Percentiles rank a stretch among this genome's conserved stretches.
phyloP scores from a whole-genome alignment of 2,797 vertebrate species.

The Diplodus sargus region DNA sequence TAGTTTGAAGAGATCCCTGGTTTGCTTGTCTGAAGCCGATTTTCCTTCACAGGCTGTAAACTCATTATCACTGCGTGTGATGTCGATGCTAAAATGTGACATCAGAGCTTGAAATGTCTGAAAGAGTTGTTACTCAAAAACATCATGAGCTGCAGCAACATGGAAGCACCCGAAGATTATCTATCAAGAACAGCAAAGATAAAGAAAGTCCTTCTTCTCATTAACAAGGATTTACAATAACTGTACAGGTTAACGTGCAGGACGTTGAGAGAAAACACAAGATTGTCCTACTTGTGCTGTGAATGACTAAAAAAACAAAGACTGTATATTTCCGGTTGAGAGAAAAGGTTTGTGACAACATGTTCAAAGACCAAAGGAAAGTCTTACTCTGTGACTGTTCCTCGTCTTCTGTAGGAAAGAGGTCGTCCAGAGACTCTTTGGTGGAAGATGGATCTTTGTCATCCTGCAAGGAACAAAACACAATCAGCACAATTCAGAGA shows the following conservation, averaged over 20 bases:
- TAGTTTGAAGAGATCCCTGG: not conserved
- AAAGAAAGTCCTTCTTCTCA: not conserved
- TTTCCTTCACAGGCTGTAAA: not conserved
- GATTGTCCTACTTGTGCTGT: not conserved
- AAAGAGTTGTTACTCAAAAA: slow-evolving; percentile 2
- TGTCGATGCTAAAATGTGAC: slow-evolving; percentile 36
- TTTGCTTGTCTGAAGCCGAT: not conserved
- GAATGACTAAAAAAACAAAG: not conserved
- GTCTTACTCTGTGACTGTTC: slow-evolving; percentile 84
- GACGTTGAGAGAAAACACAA: no score
- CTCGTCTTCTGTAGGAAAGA: slow-evolving; percentile 89
- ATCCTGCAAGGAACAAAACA: slow-evolving; percentile 63
- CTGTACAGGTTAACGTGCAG: not conserved
- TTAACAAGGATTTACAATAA: not conserved
- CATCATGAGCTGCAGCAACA: not conserved
- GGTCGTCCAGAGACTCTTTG: slow-evolving; percentile 86
- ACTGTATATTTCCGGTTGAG: not conserved
- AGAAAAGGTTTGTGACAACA: not conserved
- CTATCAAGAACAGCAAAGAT: not conserved
- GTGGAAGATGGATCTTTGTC: slow-evolving; percentile 74
- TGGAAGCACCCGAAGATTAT: not conserved
- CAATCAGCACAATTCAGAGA: not conserved
- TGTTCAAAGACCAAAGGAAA: not conserved
- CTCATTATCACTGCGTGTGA: slow-evolving; percentile 7
- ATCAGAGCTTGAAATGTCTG: slow-evolving; percentile 27